Evolutionary conservation across 2,113 vertebrate species (phyloP).

Genomic region (Indicator indicator): DNA sequence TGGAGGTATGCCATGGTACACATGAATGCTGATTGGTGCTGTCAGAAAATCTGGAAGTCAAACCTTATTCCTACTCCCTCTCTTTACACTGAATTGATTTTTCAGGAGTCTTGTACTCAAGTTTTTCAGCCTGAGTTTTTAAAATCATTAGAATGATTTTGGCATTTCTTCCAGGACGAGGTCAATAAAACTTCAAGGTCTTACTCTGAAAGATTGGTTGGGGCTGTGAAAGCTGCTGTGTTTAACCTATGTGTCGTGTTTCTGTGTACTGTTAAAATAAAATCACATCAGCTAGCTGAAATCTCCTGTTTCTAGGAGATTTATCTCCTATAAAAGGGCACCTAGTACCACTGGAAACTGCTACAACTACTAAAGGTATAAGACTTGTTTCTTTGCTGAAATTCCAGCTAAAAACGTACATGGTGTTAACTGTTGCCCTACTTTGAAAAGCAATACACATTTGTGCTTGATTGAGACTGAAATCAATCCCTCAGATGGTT

Average conservation of each 20-base stretch:
- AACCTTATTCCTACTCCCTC: neutral
- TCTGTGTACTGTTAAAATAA: neutral
- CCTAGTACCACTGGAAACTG: neutral
- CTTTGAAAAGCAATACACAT: neutral
- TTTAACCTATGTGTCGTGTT: fast-evolving
- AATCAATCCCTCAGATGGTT: neutral
- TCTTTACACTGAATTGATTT: neutral
- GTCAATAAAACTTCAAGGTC: neutral
- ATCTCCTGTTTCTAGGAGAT: neutral
- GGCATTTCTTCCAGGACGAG: neutral
- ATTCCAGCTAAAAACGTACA: neutral
- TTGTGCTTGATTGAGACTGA: neutral
- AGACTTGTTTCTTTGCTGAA: neutral
- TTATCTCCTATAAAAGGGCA: neutral
- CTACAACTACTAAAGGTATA: neutral
- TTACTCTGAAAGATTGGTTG: neutral
- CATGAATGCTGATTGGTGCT: neutral
- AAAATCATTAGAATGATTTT: neutral
- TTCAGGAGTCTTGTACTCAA: neutral
- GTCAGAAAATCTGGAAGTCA: neutral
- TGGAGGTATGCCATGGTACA: neutral
- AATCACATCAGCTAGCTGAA: neutral
- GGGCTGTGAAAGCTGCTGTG: neutral
- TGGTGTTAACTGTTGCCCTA: neutral
- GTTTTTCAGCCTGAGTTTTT: neutral